Percentiles rank a stretch among this genome's conserved stretches.
phyloP scores from a whole-genome alignment of 2,888 invertebrate genomes.

The Trachelus tabidus region DNA sequence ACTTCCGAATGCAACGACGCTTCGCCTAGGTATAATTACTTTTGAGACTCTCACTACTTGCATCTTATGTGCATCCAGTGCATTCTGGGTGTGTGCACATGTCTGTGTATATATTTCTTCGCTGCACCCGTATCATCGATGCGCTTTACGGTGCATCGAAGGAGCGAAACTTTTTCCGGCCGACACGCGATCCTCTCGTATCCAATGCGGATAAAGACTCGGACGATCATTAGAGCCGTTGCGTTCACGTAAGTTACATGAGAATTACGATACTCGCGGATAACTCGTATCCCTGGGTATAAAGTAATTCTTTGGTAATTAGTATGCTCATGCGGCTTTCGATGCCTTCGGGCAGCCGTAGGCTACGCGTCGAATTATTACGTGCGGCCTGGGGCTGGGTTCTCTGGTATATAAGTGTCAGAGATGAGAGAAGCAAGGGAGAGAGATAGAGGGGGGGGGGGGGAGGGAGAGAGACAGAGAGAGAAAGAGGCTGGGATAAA shows the following conservation, averaged over 20 bases:
- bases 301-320: constrained; percentile 19
- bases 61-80: background rate
- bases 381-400: constrained; percentile 13
- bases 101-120: background rate
- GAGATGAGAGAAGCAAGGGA: too few relatives aligned
- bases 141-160: background rate
- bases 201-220: background rate
- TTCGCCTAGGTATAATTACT: background rate
- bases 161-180: background rate
- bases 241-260: background rate
- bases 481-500: background rate
- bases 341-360: background rate
- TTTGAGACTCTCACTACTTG: background rate
- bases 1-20: background rate
- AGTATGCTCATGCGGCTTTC: constrained; percentile 9
- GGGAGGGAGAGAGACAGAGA: background rate
- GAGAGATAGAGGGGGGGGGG: background rate
- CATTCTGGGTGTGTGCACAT: background rate
- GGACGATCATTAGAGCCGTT: background rate
- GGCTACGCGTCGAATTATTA: constrained; percentile 17
- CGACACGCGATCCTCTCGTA: background rate
- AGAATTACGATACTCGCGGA: background rate
- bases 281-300: constrained; percentile 3
- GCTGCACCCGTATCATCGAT: background rate
- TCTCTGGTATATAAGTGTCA: background rate